Evolutionary conservation across 1,140 invertebrate genomes (phyloP).

Genomic region (Diabrotica undecimpunctata): DNA sequence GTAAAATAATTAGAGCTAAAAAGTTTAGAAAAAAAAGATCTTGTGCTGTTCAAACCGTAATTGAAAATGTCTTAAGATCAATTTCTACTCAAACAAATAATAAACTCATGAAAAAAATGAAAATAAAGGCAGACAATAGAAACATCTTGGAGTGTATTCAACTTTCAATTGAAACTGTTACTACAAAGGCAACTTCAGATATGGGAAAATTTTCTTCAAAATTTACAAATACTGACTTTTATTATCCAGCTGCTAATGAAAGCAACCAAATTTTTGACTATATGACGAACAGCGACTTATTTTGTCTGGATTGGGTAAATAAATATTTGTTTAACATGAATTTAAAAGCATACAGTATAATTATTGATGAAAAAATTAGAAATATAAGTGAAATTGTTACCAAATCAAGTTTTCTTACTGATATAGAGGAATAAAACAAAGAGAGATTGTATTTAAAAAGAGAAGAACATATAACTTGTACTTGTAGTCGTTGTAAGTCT

Average conservation of each 20-base stretch:
- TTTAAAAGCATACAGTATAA: conserved; percentile 20
- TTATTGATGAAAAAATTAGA: conserved; percentile 27
- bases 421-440: not conserved
- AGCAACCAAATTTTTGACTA: conserved; percentile 15
- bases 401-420: conserved; percentile 13
- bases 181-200: not conserved
- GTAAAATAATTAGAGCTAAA: too few relatives aligned
- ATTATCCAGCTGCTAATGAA: not conserved
- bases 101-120: not conserved
- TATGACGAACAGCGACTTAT: conserved; percentile 21
- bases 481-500: too few relatives aligned
- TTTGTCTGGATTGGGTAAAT: conserved; percentile 24
- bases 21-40: too few relatives aligned
- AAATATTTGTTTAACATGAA: conserved; percentile 21
- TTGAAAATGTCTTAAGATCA: too few relatives aligned
- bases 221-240: conserved; percentile 9
- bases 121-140: not conserved
- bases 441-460: too few relatives aligned
- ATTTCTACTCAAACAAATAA: not conserved
- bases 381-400: conserved; percentile 22
- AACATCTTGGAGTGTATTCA: not conserved
- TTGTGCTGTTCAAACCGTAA: too few relatives aligned
- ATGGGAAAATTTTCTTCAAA: not conserved
- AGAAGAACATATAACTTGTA: not conserved
- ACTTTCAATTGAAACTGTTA: not conserved